These are phyloP conservation scores for Teinopalpus imperialis DNA, from an alignment of 2,888 invertebrate species.

Conservation along the genomic window DNA sequence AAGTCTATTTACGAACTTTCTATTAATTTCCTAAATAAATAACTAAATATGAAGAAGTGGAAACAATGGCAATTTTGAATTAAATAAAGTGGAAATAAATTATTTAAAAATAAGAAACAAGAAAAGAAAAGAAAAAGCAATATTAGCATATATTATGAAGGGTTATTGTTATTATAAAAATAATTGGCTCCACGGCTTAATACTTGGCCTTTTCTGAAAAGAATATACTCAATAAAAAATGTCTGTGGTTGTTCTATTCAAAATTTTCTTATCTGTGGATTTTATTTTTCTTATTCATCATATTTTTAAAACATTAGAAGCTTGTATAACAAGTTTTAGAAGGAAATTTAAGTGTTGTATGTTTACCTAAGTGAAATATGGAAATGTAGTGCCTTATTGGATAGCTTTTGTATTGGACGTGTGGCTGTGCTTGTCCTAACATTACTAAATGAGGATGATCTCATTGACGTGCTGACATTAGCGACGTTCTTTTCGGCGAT, in stretches of 20 bases:
- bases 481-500: conserved; percentile 65
- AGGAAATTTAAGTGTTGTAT: conserved; percentile 25
- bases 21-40: too few relatives aligned
- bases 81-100: too few relatives aligned
- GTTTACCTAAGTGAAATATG: conserved; percentile 34
- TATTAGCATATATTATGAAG: too few relatives aligned
- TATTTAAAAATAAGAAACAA: too few relatives aligned
- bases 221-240: too few relatives aligned
- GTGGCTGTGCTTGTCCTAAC: conserved; percentile 34
- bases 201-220: too few relatives aligned
- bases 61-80: too few relatives aligned
- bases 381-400: conserved; percentile 75
- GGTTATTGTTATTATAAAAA: too few relatives aligned
- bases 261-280: conserved; percentile 29
- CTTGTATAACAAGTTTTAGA: conserved; percentile 25
- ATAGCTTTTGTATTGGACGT: conserved; percentile 42
- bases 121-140: too few relatives aligned
- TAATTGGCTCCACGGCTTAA: too few relatives aligned
- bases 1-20: too few relatives aligned
- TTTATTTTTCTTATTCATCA: conserved; percentile 37
- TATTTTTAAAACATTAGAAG: conserved; percentile 25
- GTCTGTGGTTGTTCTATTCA: conserved; percentile 10
- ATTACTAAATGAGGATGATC: conserved; percentile 71
- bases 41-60: too few relatives aligned
- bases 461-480: conserved; percentile 79